Percentiles rank a stretch among this genome's conserved stretches.
These are phyloP conservation scores for Pheosia tremula DNA, from an alignment of 2,888 invertebrate genomes.

Conservation along the genomic window DNA sequence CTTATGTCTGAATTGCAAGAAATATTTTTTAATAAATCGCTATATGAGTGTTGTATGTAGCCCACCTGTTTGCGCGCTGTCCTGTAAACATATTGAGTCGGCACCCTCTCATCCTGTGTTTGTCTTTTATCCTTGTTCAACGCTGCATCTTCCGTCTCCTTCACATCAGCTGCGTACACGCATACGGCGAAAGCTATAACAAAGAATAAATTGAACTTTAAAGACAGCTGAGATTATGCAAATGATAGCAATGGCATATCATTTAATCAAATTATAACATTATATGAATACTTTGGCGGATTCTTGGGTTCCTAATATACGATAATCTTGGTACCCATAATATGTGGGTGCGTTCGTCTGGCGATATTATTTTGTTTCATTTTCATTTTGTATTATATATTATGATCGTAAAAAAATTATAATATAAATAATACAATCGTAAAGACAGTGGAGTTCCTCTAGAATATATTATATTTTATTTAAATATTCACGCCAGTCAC, in stretches of 20 bases:
- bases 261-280: not conserved
- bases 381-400: too few species aligned
- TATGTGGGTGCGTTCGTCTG: too few species aligned
- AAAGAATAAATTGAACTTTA: constrained; percentile 30
- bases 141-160: constrained; percentile 48
- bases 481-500: too few species aligned
- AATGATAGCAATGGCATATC: too few species aligned
- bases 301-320: not conserved
- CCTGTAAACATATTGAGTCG: constrained; percentile 60
- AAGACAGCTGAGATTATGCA: too few species aligned
- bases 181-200: constrained; percentile 69
- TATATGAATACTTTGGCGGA: not conserved
- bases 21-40: not conserved
- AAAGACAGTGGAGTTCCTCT: too few species aligned
- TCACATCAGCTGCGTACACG: constrained; percentile 63
- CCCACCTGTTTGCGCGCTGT: constrained; percentile 70
- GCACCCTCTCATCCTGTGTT: constrained; percentile 58
- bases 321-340: too few species aligned
- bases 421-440: too few species aligned
- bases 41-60: not conserved
- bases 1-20: too few species aligned
- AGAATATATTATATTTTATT: too few species aligned
- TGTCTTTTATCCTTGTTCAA: constrained; percentile 71
- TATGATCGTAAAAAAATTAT: too few species aligned
- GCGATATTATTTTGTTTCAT: too few species aligned